Conservation (phyloP, 2,113 vertebrate species). For the Onychorhynchus coronatus region DNA sequence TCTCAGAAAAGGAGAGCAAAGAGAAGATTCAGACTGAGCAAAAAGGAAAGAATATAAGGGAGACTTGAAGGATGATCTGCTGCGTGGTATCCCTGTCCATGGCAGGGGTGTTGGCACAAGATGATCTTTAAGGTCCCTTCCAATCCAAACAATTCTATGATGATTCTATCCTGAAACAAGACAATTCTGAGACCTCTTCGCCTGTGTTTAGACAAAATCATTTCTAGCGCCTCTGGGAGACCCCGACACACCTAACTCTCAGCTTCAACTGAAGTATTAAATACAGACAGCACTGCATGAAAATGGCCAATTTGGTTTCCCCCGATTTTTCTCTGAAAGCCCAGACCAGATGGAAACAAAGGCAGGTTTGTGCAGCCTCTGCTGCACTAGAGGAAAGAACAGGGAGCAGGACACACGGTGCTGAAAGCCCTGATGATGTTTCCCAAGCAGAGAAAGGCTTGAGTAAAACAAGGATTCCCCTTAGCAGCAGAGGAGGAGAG, state of each 20-base stretch:
- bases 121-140: background rate
- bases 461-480: background rate
- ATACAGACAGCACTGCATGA: background rate
- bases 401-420: background rate
- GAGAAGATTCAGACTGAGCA: background rate
- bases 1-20: background rate
- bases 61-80: background rate
- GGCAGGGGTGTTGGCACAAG: background rate
- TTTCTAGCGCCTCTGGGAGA: background rate
- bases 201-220: background rate
- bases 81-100: background rate
- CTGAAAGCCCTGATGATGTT: background rate
- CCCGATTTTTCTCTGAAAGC: background rate
- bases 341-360: background rate
- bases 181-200: background rate
- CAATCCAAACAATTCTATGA: background rate
- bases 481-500: background rate
- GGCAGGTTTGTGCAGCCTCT: background rate
- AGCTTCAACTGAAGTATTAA: background rate
- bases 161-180: background rate
- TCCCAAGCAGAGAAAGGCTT: background rate
- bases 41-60: background rate
- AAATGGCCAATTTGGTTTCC: background rate
- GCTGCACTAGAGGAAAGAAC: background rate
- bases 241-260: background rate